A percentile compares a stretch with the other conserved stretches of the same genome.
Evolutionary conservation across 2,797 vertebrate genomes (phyloP).

Genomic region (Liasis olivaceus): DNA sequence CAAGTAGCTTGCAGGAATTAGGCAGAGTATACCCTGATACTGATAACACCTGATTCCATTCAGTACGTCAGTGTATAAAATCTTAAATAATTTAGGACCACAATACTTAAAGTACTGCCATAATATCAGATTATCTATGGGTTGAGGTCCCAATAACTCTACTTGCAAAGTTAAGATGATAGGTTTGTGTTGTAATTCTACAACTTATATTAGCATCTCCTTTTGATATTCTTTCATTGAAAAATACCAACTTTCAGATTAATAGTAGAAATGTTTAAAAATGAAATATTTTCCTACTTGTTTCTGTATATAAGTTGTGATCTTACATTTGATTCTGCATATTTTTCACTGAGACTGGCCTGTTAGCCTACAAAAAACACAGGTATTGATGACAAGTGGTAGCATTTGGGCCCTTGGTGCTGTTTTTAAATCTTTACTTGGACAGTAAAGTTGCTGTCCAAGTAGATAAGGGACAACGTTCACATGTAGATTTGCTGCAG

Average conservation of each 20-base stretch:
- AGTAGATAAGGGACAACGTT: neutral
- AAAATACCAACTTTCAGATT: neutral
- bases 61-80: no score
- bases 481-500: neutral
- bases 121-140: no score
- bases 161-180: neutral
- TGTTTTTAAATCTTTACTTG: neutral
- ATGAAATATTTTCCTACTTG: neutral
- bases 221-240: neutral
- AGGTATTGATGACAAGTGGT: neutral
- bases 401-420: neutral
- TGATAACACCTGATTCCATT: no score
- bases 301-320: neutral
- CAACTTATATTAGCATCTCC: neutral
- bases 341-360: neutral
- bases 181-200: neutral
- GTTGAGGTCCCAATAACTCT: neutral
- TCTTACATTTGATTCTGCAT: neutral
- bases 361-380: neutral
- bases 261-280: neutral
- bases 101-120: no score
- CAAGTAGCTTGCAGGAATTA: no score
- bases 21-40: no score
- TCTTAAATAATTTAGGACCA: no score
- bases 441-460: neutral